Evolutionary conservation across 2,797 vertebrate genomes (phyloP).

Genomic region (Notolabrus celidotus): DNA sequence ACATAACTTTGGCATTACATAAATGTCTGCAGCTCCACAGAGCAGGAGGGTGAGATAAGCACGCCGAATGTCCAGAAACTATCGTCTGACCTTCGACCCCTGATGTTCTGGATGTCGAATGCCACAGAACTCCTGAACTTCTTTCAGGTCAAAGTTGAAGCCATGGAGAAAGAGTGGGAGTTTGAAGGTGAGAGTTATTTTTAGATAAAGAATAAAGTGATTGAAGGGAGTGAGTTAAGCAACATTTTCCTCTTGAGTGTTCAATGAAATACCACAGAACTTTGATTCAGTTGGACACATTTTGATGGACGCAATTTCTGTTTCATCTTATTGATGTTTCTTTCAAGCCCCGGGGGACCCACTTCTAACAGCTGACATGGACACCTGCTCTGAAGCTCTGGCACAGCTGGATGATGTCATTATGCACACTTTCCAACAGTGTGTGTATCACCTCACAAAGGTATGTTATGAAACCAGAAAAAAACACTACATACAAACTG

Average conservation of each 20-base stretch:
- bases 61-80: conserved; percentile 88
- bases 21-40: conserved; percentile 81
- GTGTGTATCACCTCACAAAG: conserved; percentile 97
- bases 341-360: conserved; percentile 86
- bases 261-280: conserved; percentile 20
- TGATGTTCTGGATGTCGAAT: conserved; percentile 97
- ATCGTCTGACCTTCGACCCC: conserved; percentile 90
- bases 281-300: conserved; percentile 26
- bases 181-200: conserved; percentile 88
- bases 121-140: conserved; percentile 94
- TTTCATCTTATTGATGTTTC: conserved; percentile 38
- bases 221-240: neutral
- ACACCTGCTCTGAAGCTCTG: conserved; percentile 93
- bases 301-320: conserved; percentile 43
- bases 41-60: conserved; percentile 86
- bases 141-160: conserved; percentile 92
- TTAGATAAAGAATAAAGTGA: conserved; percentile 12
- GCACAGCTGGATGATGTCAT: conserved; percentile 95
- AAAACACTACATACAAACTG: neutral
- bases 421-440: conserved; percentile 97
- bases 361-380: conserved; percentile 91
- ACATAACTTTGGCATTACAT: conserved; percentile 51
- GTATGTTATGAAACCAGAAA: conserved; percentile 67
- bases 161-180: conserved; percentile 94
- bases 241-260: neutral